Percentiles rank a stretch among this genome's conserved stretches.
These are phyloP conservation scores for Ceratosolen fusciceps DNA, from an alignment of 1,140 invertebrate genomes.

Conservation along the genomic window DNA sequence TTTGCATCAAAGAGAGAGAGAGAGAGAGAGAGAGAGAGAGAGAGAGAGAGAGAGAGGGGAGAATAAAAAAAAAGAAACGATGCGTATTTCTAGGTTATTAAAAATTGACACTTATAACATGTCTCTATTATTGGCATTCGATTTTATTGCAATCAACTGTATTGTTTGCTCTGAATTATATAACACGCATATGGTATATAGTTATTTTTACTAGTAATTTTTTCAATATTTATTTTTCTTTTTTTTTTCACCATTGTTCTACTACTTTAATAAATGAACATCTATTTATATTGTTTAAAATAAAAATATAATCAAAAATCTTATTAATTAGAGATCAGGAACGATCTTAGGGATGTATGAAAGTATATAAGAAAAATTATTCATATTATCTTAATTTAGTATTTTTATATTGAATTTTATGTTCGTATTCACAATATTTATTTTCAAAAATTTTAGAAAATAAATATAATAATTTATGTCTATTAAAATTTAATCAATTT, in stretches of 20 bases:
- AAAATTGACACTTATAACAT: slow-evolving; percentile 40
- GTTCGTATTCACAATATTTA: too few relatives aligned
- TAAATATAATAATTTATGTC: too few relatives aligned
- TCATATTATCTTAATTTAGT: too few relatives aligned
- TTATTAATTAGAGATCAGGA: too few relatives aligned
- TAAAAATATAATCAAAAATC: too few relatives aligned
- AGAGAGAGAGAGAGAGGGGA: too few relatives aligned
- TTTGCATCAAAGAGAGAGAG: slow-evolving; percentile 29
- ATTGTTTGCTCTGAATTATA: slow-evolving; percentile 6
- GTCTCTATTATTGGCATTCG: slow-evolving; percentile 18
- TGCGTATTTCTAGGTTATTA: slow-evolving; percentile 52
- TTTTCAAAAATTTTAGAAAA: too few relatives aligned
- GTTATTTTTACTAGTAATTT: not conserved
- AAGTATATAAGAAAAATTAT: too few relatives aligned
- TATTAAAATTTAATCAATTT: too few relatives aligned
- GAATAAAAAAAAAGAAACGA: not conserved
- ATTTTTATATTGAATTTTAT: too few relatives aligned
- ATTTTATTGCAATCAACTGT: slow-evolving; percentile 30
- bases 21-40: too few relatives aligned
- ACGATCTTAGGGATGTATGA: too few relatives aligned
- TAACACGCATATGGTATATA: not conserved
- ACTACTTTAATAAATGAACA: not conserved
- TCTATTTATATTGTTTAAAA: not conserved
- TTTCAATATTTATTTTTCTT: not conserved
- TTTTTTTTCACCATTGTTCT: not conserved